phyloP scores from a whole-genome alignment of 2,888 invertebrate species.

The Erebia palarica region DNA sequence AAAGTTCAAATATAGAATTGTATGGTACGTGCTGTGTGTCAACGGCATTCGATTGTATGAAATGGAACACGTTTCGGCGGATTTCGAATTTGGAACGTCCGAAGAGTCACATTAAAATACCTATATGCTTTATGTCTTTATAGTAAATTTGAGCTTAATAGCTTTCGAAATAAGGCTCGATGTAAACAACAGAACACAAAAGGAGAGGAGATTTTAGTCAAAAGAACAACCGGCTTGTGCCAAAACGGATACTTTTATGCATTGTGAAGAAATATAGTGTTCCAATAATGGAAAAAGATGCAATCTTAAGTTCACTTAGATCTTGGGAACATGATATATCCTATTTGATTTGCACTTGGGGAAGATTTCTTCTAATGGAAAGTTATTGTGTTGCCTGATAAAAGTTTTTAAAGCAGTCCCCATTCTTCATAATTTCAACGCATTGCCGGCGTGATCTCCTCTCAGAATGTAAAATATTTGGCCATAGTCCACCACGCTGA shows the following conservation, averaged over 20 bases:
- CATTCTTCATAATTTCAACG: too few species aligned
- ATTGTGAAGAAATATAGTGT: slow-evolving; percentile 26
- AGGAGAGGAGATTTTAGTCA: slow-evolving; percentile 39
- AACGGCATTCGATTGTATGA: slow-evolving; percentile 61
- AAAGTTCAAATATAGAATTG: slow-evolving; percentile 50
- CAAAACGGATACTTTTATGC: slow-evolving; percentile 44
- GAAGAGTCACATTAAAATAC: slow-evolving; percentile 39
- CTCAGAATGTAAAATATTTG: too few species aligned
- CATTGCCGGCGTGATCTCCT: too few species aligned
- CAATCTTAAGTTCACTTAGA: slow-evolving; percentile 29
- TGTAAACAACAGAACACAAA: slow-evolving; percentile 32
- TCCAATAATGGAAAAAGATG: slow-evolving; percentile 31
- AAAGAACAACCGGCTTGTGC: slow-evolving; percentile 50
- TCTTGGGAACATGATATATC: slow-evolving; percentile 3
- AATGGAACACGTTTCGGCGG: slow-evolving; percentile 68
- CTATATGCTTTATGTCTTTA: slow-evolving; percentile 35
- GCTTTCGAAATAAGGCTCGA: slow-evolving; percentile 43
- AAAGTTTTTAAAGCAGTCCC: too few species aligned
- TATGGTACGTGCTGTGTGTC: slow-evolving; percentile 56
- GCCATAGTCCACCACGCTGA: too few species aligned
- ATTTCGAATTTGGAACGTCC: slow-evolving; percentile 56
- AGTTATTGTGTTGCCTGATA: too few species aligned
- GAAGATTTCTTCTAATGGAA: background rate
- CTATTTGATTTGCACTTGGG: background rate
- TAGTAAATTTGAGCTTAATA: slow-evolving; percentile 45